Evolutionary conservation across 2,888 invertebrate genomes (phyloP), one percentile per base, ranked within the genome.

Genomic region (Melanophora roralis): DNA sequence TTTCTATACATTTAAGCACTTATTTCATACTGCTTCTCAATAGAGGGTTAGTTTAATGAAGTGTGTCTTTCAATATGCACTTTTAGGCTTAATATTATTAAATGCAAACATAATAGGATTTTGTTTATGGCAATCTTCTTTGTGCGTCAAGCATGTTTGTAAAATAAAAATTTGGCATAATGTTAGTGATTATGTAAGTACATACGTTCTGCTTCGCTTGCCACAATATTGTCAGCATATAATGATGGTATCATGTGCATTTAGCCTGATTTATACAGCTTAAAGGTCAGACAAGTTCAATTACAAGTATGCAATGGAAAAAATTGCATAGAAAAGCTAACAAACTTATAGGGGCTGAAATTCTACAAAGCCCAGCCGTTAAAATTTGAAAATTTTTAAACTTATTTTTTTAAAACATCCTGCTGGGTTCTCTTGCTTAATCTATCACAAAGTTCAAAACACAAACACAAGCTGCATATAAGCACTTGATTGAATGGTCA

Each of bases 391-490:
- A 49, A 57, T 27, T 5, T 27, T 6, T 27, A 65, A 73, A n/a
- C 38, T 38, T 0, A 4, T 16, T 23, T 53, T 36, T 62, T 2
- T n/a, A 12, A 36, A 12, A 19, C 2, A 57, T 69, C 78, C 73
- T 40, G 74, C 74, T 79, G 75, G 59, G 23, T 59, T 43, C 8
- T 47, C 21, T 64, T 65, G 65, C 65, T 67, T 79, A 65, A 79
- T 79, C 75, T 74, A 74, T 78, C 68, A 74, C 14, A 57, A 47
- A 57, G 14, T 72, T 57, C 32, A 9, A 55, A 11, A 16, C 4
- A 65, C 32, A 64, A 57, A 75, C 60, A 53, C 75, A 75, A 75
- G 75, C 75, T 75, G 62, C 62, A 62, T 62, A 53, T 62, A 43
- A 60, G 5, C 47, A 38, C 47, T 51, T n/a, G 27, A 21, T 49